Base-by-base conservation (phyloP, 2,113 vertebrate species). In the Deroptyus accipitrinus region DNA sequence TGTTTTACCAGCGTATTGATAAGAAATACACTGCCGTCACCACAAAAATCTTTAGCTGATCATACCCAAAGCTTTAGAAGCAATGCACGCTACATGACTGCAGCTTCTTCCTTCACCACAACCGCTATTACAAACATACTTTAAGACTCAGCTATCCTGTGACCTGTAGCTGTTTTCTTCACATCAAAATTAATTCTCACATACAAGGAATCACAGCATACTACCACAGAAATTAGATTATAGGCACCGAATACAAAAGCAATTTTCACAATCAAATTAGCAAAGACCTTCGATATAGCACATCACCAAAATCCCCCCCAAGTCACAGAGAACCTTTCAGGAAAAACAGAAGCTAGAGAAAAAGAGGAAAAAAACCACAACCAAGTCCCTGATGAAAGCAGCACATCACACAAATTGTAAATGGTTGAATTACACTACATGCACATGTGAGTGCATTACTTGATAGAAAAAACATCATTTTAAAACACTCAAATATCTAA, bases 41-140 rank as follows among this genome's bases (percentile, higher is more conserved):
- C 41, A 91, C 5, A 39, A 70, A 74, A 63, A 27, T 37, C 35
- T 74, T 42, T 5, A 35, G 24, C 5, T 49, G 9, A 46, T 52
- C 54, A 52, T 10, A 59, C 19, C 3, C n/a, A 42, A 55, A 62
- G 39, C n/a, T 70, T 61, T 24, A 52, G 33, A 59, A 80, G 16
- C 0, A 0, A 48, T 18, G 14, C n/a, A 17, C 0, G 0, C 42
- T 76, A 44, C 25, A 30, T 2, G 35, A 81, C 9, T 5, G 3
- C 7, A 75, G 35, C 44, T 24, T 51, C 62, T 41, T 83, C 44
- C 35, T 87, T 72, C 22, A 78, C 27, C 54, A 75, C 55, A 91
- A 63, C 17, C 2, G 1, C 46, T 59, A 30, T 15, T 55, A 57
- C 22, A 78, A 84, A 72, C 11, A 39, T 0, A 75, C 25, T 51